Percentiles rank a stretch among this genome's conserved stretches.
These are phyloP conservation scores for Macrocentrus cingulum DNA, from an alignment of 1,140 invertebrate genomes.

Conservation along the genomic window DNA sequence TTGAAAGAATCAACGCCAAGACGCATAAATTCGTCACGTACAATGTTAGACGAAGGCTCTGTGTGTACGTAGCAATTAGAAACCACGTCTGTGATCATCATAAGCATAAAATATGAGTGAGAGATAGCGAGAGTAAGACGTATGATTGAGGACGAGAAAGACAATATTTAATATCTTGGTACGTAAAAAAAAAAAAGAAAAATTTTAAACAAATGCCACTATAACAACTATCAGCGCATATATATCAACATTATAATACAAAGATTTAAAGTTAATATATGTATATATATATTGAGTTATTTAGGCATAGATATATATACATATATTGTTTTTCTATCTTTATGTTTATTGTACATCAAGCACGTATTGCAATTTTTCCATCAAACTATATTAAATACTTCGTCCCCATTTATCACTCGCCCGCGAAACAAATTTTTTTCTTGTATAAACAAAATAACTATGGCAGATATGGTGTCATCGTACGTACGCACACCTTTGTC, in stretches of 20 bases:
- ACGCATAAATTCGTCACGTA: conserved; percentile 27
- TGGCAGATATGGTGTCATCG: neutral
- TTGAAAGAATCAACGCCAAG: conserved; percentile 13
- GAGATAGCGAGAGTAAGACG: conserved; percentile 1
- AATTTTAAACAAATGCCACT: too few relatives aligned
- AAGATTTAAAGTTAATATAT: conserved; percentile 7
- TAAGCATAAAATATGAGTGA: conserved; percentile 38
- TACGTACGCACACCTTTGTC: conserved; percentile 7
- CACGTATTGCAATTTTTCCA: conserved; percentile 8
- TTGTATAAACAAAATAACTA: neutral
- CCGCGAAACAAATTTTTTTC: neutral
- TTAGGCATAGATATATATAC: conserved; percentile 16
- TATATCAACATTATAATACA: conserved; percentile 4
- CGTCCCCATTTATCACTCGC: neutral
- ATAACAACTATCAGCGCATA: conserved; percentile 20
- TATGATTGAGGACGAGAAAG: conserved; percentile 21
- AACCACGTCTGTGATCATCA: conserved; percentile 50
- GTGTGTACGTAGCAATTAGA: conserved; percentile 47
- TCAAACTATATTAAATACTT: conserved; percentile 5
- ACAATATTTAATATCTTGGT: conserved; percentile 30
- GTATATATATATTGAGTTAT: conserved; percentile 18
- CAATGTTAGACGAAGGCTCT: conserved; percentile 38
- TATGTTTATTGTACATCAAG: conserved; percentile 13
- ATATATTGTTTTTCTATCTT: conserved; percentile 14
- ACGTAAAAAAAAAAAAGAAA: too few relatives aligned